Conservation (phyloP, 2,113 vertebrate genomes). For the Zosterops pallidus region DNA sequence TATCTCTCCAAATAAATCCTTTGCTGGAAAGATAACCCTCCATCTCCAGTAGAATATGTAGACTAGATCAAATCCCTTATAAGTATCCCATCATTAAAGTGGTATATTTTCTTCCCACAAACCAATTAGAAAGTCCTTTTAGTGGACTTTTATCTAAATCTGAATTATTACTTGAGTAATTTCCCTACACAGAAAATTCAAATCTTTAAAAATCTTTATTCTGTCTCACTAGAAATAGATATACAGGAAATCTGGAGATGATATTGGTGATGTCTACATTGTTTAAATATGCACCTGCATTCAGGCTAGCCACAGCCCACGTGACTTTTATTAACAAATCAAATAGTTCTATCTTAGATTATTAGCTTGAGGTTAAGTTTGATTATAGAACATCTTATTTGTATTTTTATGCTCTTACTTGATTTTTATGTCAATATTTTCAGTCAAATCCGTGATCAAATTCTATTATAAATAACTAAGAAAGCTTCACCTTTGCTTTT, state of each 20-base stretch:
- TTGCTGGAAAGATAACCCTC: neutral
- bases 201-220: neutral
- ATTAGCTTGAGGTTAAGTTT: neutral
- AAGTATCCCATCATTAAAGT: neutral
- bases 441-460: neutral
- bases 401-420: neutral
- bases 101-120: neutral
- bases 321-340: neutral
- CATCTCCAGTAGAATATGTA: constrained; percentile 3
- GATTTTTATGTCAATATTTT: neutral
- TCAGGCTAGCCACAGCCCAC: neutral
- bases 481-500: neutral
- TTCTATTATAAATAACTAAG: neutral
- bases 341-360: neutral
- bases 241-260: neutral
- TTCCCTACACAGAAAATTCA: neutral
- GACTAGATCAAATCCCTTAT: neutral
- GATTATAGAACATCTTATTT: neutral
- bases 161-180: neutral
- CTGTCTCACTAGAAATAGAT: neutral
- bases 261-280: neutral
- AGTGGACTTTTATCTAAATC: neutral
- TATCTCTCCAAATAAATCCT: constrained; percentile 30
- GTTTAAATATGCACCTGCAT: neutral
- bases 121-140: neutral